Base-by-base conservation (phyloP, 2,888 invertebrate species). In the Dryococelus australis region DNA sequence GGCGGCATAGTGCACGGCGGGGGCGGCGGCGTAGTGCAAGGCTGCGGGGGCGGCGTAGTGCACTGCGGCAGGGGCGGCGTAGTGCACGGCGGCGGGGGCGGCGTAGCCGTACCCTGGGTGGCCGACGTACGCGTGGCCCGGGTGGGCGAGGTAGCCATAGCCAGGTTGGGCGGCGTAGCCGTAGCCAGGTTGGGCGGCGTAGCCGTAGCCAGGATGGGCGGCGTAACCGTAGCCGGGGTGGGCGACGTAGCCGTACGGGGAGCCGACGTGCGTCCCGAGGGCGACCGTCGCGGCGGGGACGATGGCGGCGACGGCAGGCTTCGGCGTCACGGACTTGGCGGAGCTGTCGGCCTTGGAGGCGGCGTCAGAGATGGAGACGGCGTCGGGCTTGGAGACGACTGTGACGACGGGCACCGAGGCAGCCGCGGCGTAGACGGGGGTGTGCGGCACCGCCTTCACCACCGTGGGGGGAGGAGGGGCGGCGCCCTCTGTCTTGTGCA, bases 401-500 rank as follows among this genome's bases (percentile, higher is more conserved):
- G 65, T 65, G 65, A 65, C 20, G 65, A 65, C 65, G 24, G 65
- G 65, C 65, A 65, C 65, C 10, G 65, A 65, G 65, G 65, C 65
- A 16, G 65, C 65, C 10, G 65, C 65, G 65, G 65, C 16, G 65
- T 65, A 65, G 65, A 16, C 20, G 81, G 89, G 87, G 83, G 85
- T 84, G 86, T n/a, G 86, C 81, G 86, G n/a, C 47, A 84, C 87
- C 85, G 83, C 85, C 78, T 83, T 86, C 12, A 53, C 83, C 20
- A 88, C 87, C 24, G 28, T 65, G 27, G 88, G 87, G 47, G 87
- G 87, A 27, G 87, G 86, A 28, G 87, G 85, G n/a, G 86, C 88
- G 43, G 87, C 89, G 35, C 87, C 87, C 51, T 85, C 84, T 28
- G 88, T 87, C 20, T 85, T 78, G 85, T 88, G 88, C 85, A 89